Evolutionary conservation across 2,113 vertebrate species (phyloP).

Genomic region (Sciurus niger): DNA sequence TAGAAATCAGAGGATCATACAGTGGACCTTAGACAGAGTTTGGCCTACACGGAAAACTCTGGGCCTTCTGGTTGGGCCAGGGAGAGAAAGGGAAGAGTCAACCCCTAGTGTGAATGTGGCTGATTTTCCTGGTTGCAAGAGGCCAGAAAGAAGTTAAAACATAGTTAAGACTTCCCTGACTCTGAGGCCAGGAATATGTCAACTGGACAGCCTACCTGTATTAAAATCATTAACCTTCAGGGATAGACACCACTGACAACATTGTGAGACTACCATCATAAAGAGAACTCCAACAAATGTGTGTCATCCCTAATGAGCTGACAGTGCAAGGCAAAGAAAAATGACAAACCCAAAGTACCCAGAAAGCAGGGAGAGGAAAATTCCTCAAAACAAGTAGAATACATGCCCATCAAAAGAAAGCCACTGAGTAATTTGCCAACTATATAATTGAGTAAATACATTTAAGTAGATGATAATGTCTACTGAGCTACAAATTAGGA

Average conservation of each 20-base stretch:
- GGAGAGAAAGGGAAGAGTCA: not conserved
- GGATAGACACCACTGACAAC: not conserved
- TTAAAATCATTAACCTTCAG: not conserved
- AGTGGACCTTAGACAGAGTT: not conserved
- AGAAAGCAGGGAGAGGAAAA: not conserved
- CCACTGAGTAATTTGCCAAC: not conserved
- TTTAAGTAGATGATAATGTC: not conserved
- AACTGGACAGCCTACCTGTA: not conserved
- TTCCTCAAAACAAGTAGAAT: not conserved
- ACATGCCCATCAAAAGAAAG: not conserved
- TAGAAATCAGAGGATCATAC: conserved; percentile 4
- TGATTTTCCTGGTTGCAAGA: not conserved
- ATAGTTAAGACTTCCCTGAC: not conserved
- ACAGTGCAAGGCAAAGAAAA: not conserved
- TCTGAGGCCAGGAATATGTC: not conserved
- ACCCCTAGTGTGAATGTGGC: not conserved
- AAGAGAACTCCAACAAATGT: not conserved
- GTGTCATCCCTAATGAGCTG: not conserved
- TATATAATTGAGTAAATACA: not conserved
- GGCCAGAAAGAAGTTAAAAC: not conserved
- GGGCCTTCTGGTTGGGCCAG: not conserved
- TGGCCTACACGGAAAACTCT: not conserved
- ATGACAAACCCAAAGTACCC: not conserved
- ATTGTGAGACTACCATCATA: not conserved
- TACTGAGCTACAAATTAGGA: not conserved